phyloP scores from a whole-genome alignment of 2,888 invertebrate genomes.

The Hirtodrosophila histrioides region DNA sequence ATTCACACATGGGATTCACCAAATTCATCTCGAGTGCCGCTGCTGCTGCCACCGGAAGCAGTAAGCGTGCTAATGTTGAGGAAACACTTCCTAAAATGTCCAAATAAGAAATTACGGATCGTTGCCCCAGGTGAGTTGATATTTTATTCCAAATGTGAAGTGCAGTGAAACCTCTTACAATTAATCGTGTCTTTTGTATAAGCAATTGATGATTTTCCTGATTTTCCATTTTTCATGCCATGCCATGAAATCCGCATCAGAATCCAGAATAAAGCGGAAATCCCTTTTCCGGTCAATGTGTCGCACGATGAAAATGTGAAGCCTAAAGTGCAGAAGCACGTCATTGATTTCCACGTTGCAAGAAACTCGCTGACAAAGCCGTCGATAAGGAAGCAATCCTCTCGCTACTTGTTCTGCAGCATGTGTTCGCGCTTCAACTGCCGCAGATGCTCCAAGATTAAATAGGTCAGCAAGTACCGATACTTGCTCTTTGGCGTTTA shows the following conservation, averaged over 20 bases:
- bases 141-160: too few relatives aligned
- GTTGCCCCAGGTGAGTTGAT: constrained; percentile 57
- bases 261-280: constrained; percentile 88
- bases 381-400: constrained; percentile 96
- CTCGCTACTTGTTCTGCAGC: constrained; percentile 93
- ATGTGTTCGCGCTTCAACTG: constrained; percentile 97
- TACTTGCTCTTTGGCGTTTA: constrained; percentile 94
- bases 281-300: constrained; percentile 91
- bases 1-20: constrained; percentile 96
- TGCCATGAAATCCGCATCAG: constrained; percentile 92
- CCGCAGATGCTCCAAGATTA: constrained; percentile 99
- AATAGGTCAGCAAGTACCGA: constrained; percentile 92
- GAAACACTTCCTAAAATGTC: constrained; percentile 82
- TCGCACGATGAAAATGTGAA: constrained; percentile 96
- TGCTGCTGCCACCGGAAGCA: constrained; percentile 45
- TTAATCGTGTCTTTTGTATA: background rate
- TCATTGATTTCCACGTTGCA: constrained; percentile 96
- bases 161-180: too few relatives aligned
- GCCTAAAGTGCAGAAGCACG: constrained; percentile 93
- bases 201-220: too few relatives aligned
- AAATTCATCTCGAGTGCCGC: constrained; percentile 65
- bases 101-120: constrained; percentile 83
- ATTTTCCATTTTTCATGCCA: too few relatives aligned
- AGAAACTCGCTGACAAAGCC: constrained; percentile 94
- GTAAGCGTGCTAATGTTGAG: constrained; percentile 68